Base-by-base conservation (phyloP, 1,140 invertebrate species). In the Conopomorpha cramerella region DNA sequence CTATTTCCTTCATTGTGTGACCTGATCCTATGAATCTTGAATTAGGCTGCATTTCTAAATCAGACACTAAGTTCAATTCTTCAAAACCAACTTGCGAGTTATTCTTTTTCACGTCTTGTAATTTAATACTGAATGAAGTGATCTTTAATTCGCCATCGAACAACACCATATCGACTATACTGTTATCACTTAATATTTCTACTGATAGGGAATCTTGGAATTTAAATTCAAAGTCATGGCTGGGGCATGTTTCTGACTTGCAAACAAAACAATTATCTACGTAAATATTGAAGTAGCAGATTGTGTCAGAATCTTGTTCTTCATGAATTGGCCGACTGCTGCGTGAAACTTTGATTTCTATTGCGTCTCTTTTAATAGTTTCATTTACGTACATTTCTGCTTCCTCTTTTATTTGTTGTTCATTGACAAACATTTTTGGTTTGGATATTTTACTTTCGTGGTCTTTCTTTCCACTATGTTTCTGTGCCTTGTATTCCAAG, bases 261-360 rank as follows among this genome's bases (percentile, higher is more conserved):
- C 70, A 72, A 8, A 72, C 70, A 48, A 66, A 71, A 12, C 60
- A 43, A 38, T 66, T 46, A 35, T 74, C 67, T 11, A 74, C 53
- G 16, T 52, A 64, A 23, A 74, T 35, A 39, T 64, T 53, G 19
- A 72, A 65, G 26, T 43, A 43, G 36, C 55, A 63, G n/a, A 29
- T 36, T 14, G 43, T 43, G 31, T 17, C 34, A 14, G 13, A 15
- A 10, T 11, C 34, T 8, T 40, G 17, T 38, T 48, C 46, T 16
- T 38, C 32, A n/a, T n/a, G n/a, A n/a, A n/a, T n/a, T 12, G 42
- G 36, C 33, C 43, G 40, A 14, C 12, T 30, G 32, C 34, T 19
- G 26, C 44, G 30, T 26, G 39, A 55, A 25, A 72, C 39, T 32
- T 26, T 23, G 25, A 72, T 19, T 16, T 57, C 38, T 15, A 55